Conservation (phyloP, 2,797 vertebrate genomes). For the Poeciliopsis paucimaculata region DNA sequence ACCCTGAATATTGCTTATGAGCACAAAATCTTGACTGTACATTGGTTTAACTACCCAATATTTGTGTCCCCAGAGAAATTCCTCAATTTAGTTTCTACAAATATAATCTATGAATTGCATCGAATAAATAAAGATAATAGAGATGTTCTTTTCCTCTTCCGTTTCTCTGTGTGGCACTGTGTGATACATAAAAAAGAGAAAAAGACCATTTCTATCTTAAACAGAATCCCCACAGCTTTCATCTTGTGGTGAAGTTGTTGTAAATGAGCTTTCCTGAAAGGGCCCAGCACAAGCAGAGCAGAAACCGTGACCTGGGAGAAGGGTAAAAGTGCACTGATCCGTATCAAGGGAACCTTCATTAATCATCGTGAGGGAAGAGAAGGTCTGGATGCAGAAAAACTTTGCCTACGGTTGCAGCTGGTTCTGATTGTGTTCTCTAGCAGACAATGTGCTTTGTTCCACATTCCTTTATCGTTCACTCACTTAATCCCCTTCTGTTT, state of each 20-base stretch:
- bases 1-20: constrained; percentile 5
- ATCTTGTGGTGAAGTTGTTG: constrained; percentile 31
- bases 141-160: constrained; percentile 3
- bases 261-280: constrained; percentile 29
- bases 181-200: constrained; percentile 1
- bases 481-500: constrained; percentile 6
- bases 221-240: constrained; percentile 15
- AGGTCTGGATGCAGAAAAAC: constrained; percentile 24
- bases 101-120: constrained; percentile 9
- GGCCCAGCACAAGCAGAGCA: constrained; percentile 40
- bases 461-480: constrained; percentile 18
- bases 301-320: constrained; percentile 42
- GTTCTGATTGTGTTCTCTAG: constrained; percentile 30
- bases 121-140: constrained; percentile 3
- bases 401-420: constrained; percentile 4
- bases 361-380: constrained; percentile 48
- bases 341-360: constrained; percentile 53
- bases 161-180: constrained; percentile 27
- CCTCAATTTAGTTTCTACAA: constrained; percentile 2
- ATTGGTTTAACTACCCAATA: constrained; percentile 15
- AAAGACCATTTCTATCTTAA: neutral
- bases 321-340: constrained; percentile 37
- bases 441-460: constrained; percentile 32
- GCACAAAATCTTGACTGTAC: constrained; percentile 6
- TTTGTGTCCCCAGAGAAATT: constrained; percentile 4